Base-by-base conservation (phyloP, 2,113 vertebrate genomes). In the Neodon shergylaensis region DNA sequence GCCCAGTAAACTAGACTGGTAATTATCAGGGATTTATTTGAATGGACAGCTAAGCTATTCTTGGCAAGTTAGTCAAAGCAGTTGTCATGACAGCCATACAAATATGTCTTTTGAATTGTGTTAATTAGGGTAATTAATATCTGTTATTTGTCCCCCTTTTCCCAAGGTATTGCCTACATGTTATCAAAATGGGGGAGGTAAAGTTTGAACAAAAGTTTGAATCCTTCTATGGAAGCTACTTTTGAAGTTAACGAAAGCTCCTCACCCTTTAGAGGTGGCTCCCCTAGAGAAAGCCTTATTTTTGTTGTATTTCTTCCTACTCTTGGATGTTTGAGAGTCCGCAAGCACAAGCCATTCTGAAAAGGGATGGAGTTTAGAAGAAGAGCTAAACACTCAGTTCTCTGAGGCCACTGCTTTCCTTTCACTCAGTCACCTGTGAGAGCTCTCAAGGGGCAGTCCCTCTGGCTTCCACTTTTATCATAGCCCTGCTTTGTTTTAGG, bases 21-120 rank as follows among this genome's bases (percentile, higher is more conserved):
- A 99, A 99, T 99, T 99, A 99, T 98, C 97, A 97, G 97, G 98
- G 98, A 99, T 99, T 99, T 99, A 99, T 99, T 99, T 99, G 99
- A 99, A 99, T 98, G 99, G 99, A 99, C 99, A 99, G 98, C 98
- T 98, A 98, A 98, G 98, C 98, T 99, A 98, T 99, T 99, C 98
- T 99, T 99, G 98, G 99, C 98, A 98, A 98, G 97, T 99, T 98
- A 98, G 99, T 99, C 98, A 98, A 98, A 98, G 98, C 98, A 98
- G 98, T 98, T 98, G 98, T 99, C 98, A 98, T 98, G 98, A 98
- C 98, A 99, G 98, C 98, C 98, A 99, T 99, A 98, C 98, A 99
- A 99, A 99, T 97, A 98, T 98, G 97, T 98, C 97, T 98, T 98
- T 98, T 98, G 98, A 99, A 98, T 98, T 98, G 98, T 98, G 98